Conservation (phyloP, 2,888 invertebrate species). For the Oeneis ivallda region DNA sequence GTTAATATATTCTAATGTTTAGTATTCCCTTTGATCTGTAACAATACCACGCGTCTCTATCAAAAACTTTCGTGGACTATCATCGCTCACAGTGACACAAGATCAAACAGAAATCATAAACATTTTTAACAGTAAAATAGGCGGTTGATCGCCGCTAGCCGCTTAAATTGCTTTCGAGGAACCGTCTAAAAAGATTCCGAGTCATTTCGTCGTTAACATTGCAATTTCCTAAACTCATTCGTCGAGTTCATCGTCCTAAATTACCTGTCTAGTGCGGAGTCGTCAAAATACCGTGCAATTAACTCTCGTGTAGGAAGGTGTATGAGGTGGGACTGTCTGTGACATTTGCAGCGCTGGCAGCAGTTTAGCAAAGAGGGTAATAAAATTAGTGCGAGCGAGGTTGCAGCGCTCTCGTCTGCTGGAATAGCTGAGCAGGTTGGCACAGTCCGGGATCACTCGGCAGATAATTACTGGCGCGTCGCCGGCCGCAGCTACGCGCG, state of each 20-base stretch:
- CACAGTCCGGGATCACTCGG: conserved; percentile 51
- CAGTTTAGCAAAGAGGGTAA: conserved; percentile 27
- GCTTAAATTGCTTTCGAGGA: conserved; percentile 48
- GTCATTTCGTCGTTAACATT: conserved; percentile 36
- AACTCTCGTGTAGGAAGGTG: conserved; percentile 57
- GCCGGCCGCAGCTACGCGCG: conserved; percentile 51
- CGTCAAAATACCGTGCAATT: conserved; percentile 67
- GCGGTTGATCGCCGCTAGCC: conserved; percentile 53
- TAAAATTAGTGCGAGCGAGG: conserved; percentile 26
- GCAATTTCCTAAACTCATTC: conserved; percentile 34
- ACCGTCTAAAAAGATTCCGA: conserved; percentile 40
- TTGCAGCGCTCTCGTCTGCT: conserved; percentile 37
- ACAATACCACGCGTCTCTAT: conserved; percentile 63
- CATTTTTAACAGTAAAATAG: conserved; percentile 50
- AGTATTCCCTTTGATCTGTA: conserved; percentile 70
- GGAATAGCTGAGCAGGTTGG: conserved; percentile 42
- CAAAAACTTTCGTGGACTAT: conserved; percentile 63
- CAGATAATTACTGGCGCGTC: conserved; percentile 66
- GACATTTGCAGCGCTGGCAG: conserved; percentile 32
- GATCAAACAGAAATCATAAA: conserved; percentile 68
- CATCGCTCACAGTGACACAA: conserved; percentile 56
- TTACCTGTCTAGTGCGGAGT: conserved; percentile 57
- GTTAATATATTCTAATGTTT: conserved; percentile 73
- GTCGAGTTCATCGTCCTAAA: conserved; percentile 55
- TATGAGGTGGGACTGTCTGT: conserved; percentile 28